Base-by-base conservation (phyloP, 2,797 vertebrate species). In the Hemibagrus guttatus region DNA sequence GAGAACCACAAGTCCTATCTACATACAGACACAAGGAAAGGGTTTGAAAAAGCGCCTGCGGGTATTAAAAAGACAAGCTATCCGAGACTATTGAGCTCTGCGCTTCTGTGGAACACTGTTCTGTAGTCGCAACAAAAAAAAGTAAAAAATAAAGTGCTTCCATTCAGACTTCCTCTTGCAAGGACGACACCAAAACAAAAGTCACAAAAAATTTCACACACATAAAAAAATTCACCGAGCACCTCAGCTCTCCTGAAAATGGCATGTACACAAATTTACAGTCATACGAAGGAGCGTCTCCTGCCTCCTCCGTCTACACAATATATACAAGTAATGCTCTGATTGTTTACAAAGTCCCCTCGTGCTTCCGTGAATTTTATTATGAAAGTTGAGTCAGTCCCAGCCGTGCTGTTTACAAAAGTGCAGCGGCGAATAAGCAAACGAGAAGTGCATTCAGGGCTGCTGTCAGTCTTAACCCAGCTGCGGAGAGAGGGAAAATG, bases 61-160 rank as follows among this genome's bases (percentile, higher is more conserved):
- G 39, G 81, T 46, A 81, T 21, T 56, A 80, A 63, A 81, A 86
- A 85, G 84, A 84, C n/a, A n/a, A 86, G 71, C 71, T 39, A 82
- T 64, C 69, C 26, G 26, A 86, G 75, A 63, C 49, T 39, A n/a
- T 46, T 81, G 64, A 88, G 87, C 84, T 88, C 87, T 83, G 61
- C 46, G 88, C 72, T 76, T 87, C 64, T 75, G 64, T 81, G 85
- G 85, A 94, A 97, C 97, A 97, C 96, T 96, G 95, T 93, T 94
- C 91, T 93, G 93, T 93, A 94, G 93, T 94, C 92, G 91, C 92
- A 91, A 90, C 90, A 21, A 82, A 64, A 89, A 95, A 92, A 39
- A 49, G 46, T 49, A 91, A 93, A 84, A 96, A 96, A 96, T 98
- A 99, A 99, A 99, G 98, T 99, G 98, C 98, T 97, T 97, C 96